Evolutionary conservation across 2,797 vertebrate species (phyloP), one percentile per base, ranked within the genome.

Genomic region (Prunella strophiata): DNA sequence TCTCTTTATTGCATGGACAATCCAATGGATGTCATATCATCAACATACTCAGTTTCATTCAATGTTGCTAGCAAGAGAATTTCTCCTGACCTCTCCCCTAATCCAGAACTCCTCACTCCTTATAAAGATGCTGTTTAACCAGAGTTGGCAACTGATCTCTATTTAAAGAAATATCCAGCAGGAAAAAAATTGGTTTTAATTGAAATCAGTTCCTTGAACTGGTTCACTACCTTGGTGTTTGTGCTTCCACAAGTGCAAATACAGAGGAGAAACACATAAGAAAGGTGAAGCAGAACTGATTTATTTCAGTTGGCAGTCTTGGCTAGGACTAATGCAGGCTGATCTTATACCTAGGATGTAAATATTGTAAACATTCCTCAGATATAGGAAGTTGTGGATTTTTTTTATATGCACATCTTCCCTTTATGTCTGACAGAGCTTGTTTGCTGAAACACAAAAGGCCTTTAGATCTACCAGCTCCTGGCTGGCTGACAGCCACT

Each of bases 401-500:
- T 68, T 68, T 58, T 73, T 70, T 40, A 36, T 36, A 77, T 1
- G 10, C 13, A 67, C 10, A 13, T 59, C 54, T 91, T 79, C 40
- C 20, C 67, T 78, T 93, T 70, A 45, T 43, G 55, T 57, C 74
- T 87, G 74, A 57, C 32, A 86, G 29, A 77, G 30, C 9, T 72
- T 86, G 34, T 72, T 72, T 1, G 4, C 54, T 80, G 79, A 86
- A 95, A 86, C 30, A 88, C 65, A 85, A 50, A 34, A 82, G n/a
- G 38, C 30, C 7, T 81, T 51, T 30, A 81, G 54, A 77, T 95
- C 86, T 95, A 77, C 79, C 83, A 94, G 82, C 63, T 89, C 94
- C 68, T 93, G 45, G 86, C 74, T 94, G 82, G 45, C 65, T 94
- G 65, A 90, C 88, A 97, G 88, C 63, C 89, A 89, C 79, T 93